Conservation (phyloP, 2,888 invertebrate species). For the Amphipyra berbera region DNA sequence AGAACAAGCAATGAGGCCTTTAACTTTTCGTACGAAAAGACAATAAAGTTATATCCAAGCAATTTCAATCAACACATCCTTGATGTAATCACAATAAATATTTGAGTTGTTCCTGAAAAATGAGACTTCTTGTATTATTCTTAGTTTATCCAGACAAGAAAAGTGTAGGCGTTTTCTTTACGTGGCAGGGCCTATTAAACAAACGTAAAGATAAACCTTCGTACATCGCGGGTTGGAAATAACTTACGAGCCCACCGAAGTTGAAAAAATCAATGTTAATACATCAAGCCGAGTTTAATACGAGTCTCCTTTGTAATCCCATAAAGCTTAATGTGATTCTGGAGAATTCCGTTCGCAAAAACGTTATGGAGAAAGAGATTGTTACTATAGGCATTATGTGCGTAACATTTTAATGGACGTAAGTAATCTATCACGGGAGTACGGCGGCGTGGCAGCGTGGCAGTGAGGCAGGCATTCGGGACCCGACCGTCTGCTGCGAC, state of each 20-base stretch:
- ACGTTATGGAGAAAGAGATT: conserved; percentile 23
- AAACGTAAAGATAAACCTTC: conserved; percentile 34
- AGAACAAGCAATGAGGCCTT: not conserved
- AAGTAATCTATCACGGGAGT: conserved; percentile 58
- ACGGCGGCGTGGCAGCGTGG: conserved; percentile 18
- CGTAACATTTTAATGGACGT: conserved; percentile 59
- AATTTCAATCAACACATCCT: not conserved
- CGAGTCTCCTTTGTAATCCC: conserved; percentile 52
- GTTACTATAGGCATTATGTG: conserved; percentile 32
- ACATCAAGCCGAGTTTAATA: conserved; percentile 52
- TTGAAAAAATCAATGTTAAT: conserved; percentile 56
- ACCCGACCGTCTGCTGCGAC: conserved; percentile 38
- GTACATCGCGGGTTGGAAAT: conserved; percentile 33
- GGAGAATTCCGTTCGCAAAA: conserved; percentile 39
- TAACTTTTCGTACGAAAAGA: not conserved
- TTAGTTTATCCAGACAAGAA: conserved; percentile 6
- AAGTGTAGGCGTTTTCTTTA: not conserved
- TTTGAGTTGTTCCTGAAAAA: conserved; percentile 2
- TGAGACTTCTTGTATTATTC: not conserved
- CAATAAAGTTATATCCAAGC: not conserved
- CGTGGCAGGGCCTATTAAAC: conserved; percentile 27
- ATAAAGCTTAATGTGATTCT: conserved; percentile 50
- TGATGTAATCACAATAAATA: not conserved
- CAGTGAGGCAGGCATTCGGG: conserved; percentile 9
- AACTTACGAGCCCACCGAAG: conserved; percentile 42